Evolutionary conservation across 2,888 invertebrate genomes (phyloP).

Genomic region (Desoria tigrina): DNA sequence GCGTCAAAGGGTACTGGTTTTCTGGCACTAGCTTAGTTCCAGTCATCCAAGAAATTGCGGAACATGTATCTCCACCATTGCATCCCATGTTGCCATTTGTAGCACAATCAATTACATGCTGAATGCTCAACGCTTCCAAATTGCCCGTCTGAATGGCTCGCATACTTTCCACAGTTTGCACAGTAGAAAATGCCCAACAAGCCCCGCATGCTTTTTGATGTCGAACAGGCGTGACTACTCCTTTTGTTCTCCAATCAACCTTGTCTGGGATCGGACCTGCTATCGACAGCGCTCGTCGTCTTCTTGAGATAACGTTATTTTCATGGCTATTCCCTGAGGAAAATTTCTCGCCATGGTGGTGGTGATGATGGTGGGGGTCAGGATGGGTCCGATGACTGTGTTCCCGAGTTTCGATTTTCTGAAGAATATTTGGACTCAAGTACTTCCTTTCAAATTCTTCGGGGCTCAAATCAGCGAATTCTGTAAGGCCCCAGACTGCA

Average conservation of each 20-base stretch:
- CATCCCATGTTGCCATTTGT: conserved; percentile 72
- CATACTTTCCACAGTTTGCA: conserved; percentile 76
- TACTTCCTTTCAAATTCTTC: conserved; percentile 64
- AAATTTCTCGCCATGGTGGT: conserved; percentile 20
- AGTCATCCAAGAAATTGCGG: conserved; percentile 72
- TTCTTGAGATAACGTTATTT: conserved; percentile 34
- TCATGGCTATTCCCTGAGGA: conserved; percentile 15
- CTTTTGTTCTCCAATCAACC: conserved; percentile 67
- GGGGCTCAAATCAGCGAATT: conserved; percentile 66
- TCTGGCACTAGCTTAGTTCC: conserved; percentile 43
- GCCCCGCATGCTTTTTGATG: conserved; percentile 78
- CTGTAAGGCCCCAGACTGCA: conserved; percentile 65
- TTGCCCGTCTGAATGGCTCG: conserved; percentile 67
- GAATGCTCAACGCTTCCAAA: conserved; percentile 69
- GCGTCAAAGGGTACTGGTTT: conserved; percentile 48
- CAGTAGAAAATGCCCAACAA: conserved; percentile 82
- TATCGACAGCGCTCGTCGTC: conserved; percentile 44
- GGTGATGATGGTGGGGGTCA: conserved; percentile 30
- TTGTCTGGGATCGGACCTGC: conserved; percentile 58
- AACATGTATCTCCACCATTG: conserved; percentile 77
- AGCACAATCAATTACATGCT: conserved; percentile 79
- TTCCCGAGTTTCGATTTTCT: conserved; percentile 41
- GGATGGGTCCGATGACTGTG: conserved; percentile 27
- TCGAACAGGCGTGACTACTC: conserved; percentile 67
- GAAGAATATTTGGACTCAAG: conserved; percentile 56